Conservation (phyloP, 2,113 vertebrate species). For the Sminthopsis crassicaudata region DNA sequence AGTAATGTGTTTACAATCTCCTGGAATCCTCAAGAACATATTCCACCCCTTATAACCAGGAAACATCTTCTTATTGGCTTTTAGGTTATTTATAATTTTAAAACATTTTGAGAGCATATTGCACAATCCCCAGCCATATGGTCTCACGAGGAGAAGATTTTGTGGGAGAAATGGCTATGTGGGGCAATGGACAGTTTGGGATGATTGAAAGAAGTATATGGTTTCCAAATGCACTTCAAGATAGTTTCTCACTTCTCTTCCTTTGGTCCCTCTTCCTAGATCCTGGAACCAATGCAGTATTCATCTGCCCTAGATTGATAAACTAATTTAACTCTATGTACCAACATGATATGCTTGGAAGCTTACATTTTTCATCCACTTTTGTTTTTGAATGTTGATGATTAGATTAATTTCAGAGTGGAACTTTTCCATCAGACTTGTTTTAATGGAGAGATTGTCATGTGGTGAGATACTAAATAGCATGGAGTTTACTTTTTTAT, state of each 20-base stretch:
- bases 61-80: neutral
- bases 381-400: neutral
- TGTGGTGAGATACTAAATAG: neutral
- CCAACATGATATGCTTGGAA: neutral
- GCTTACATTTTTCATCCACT: neutral
- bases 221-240: neutral
- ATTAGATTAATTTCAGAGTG: neutral
- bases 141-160: neutral
- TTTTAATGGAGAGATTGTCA: neutral
- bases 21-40: neutral
- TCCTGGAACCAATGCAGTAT: neutral
- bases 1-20: neutral
- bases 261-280: neutral
- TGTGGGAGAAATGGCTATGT: neutral
- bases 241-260: neutral
- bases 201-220: neutral
- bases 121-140: neutral
- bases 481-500: neutral
- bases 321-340: neutral
- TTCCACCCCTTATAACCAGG: neutral
- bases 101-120: neutral
- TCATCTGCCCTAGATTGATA: neutral
- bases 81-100: neutral
- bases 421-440: neutral
- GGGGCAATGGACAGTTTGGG: neutral